Conservation (phyloP, 23 tunicate genomes). For the Ciona savignyi region DNA sequence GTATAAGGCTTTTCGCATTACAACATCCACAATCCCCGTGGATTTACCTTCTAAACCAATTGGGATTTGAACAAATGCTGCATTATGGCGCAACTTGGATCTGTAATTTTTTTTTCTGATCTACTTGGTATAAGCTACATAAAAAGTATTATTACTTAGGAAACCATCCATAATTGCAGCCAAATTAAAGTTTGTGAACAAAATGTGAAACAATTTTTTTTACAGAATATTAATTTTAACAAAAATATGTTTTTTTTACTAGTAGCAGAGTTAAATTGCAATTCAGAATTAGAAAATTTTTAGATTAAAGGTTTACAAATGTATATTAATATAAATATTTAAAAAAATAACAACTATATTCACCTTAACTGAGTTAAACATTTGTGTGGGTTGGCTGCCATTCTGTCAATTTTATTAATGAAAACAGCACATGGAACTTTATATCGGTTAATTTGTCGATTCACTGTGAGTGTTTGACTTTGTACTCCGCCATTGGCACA, state of each 20-base stretch:
- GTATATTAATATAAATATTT: too few relatives aligned
- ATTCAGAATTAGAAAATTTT: too few relatives aligned
- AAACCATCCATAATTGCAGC: too few relatives aligned
- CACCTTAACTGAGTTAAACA: conserved; percentile 70
- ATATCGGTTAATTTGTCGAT: conserved; percentile 85
- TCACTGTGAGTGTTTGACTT: conserved; percentile 91
- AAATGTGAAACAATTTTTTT: background rate
- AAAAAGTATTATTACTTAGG: background rate
- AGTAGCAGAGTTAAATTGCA: too few relatives aligned
- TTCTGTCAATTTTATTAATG: conserved; percentile 80
- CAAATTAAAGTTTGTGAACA: background rate
- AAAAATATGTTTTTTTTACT: too few relatives aligned
- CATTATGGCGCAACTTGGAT: conserved; percentile 65
- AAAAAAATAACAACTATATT: too few relatives aligned
- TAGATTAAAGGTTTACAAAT: too few relatives aligned
- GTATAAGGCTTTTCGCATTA: conserved; percentile 49
- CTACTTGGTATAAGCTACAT: background rate
- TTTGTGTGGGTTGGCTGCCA: conserved; percentile 89
- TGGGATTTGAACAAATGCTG: conserved; percentile 86
- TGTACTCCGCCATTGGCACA: conserved; percentile 96
- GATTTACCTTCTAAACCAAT: conserved; percentile 69
- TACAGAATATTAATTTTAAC: background rate
- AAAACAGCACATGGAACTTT: conserved; percentile 67
- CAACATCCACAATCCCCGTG: conserved; percentile 62
- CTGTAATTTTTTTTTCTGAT: too few relatives aligned